phyloP scores from a whole-genome alignment of 2,113 vertebrate species.

The Sapayoa aenigma region DNA sequence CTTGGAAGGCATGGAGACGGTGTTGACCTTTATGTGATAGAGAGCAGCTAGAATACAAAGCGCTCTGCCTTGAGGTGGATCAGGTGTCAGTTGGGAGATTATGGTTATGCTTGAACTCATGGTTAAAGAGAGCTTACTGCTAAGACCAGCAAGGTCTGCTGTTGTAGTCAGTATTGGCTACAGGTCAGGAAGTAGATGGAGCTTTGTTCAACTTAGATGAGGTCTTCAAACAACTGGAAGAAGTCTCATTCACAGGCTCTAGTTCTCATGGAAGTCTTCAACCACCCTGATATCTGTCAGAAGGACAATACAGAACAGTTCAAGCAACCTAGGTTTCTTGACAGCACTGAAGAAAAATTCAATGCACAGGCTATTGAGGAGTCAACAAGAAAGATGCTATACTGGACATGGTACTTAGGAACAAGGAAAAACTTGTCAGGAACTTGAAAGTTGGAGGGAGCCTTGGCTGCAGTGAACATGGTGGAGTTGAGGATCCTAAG shows the following conservation, averaged over 20 bases:
- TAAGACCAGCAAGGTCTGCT: not conserved
- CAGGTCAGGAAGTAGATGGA: not conserved
- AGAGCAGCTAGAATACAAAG: not conserved
- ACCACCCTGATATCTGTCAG: not conserved
- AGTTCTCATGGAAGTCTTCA: not conserved
- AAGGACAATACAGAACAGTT: not conserved
- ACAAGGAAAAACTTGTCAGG: not conserved
- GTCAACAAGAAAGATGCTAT: not conserved
- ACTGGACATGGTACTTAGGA: not conserved
- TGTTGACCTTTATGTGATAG: not conserved
- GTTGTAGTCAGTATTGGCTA: not conserved
- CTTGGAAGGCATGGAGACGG: not conserved
- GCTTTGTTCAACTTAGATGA: not conserved
- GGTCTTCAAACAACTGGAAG: not conserved
- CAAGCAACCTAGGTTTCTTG: not conserved
- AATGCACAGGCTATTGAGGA: not conserved
- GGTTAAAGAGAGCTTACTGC: too few species aligned
- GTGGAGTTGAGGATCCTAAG: not conserved
- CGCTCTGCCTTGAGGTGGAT: not conserved
- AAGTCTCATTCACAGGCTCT: not conserved
- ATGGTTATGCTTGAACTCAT: too few species aligned
- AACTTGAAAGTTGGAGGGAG: not conserved
- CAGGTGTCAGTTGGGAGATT: not conserved
- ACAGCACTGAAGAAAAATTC: not conserved
- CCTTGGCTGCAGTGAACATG: not conserved